phyloP scores from a whole-genome alignment of 2,888 invertebrate species.

The Orthonychiurus folsomi region DNA sequence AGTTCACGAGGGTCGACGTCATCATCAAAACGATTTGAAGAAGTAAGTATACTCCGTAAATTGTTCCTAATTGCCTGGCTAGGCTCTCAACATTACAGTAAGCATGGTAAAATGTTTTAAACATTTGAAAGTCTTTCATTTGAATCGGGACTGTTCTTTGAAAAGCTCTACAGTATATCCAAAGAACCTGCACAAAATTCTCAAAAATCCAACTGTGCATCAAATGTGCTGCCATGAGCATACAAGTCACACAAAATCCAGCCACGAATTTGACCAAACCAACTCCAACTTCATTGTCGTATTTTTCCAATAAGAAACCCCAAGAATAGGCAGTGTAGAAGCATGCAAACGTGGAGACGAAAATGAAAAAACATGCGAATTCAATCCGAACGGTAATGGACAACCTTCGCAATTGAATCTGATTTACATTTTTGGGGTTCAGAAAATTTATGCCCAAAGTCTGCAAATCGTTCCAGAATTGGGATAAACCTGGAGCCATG shows the following conservation, averaged over 20 bases:
- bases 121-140: background rate
- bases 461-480: constrained; percentile 10
- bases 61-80: background rate
- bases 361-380: background rate
- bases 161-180: background rate
- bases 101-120: background rate
- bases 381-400: background rate
- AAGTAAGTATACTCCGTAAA: constrained; percentile 12
- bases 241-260: constrained; percentile 4
- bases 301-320: background rate
- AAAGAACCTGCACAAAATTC: background rate
- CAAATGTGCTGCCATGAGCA: constrained; percentile 12
- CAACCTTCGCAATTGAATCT: background rate
- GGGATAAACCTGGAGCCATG: background rate
- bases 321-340: background rate
- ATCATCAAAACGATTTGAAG: constrained; percentile 10
- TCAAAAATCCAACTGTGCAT: constrained; percentile 3
- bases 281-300: background rate
- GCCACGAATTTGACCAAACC: background rate
- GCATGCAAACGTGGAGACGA: background rate
- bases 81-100: constrained; percentile 5
- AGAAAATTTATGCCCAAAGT: too few relatives aligned
- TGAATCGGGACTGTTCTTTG: background rate
- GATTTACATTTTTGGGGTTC: too few relatives aligned
- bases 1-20: constrained; percentile 8